A percentile compares a stretch with the other conserved stretches of the same genome.
phyloP scores from a whole-genome alignment of 2,113 vertebrate genomes.

The Myrmecophaga tridactyla region DNA sequence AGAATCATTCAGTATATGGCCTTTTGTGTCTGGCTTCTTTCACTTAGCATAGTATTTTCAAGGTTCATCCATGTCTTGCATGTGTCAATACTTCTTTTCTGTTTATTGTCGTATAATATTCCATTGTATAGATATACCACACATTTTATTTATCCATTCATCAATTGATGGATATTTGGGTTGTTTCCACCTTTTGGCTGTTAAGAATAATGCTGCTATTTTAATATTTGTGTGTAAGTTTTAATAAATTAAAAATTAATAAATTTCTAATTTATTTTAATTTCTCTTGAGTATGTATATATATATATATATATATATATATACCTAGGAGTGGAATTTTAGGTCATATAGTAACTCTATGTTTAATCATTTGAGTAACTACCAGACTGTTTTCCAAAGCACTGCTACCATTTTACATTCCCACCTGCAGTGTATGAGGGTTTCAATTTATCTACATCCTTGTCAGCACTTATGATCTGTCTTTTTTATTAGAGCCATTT shows the following conservation, averaged over 20 bases:
- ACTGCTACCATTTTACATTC: neutral
- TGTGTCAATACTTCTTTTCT: neutral
- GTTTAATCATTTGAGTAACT: neutral
- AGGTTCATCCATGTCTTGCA: neutral
- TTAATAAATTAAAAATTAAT: no score
- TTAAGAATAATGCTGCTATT: neutral
- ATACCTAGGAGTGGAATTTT: neutral
- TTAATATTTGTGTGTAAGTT: neutral
- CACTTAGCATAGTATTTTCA: neutral
- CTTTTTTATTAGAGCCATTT: neutral
- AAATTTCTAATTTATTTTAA: neutral
- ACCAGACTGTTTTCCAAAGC: neutral
- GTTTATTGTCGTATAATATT: neutral
- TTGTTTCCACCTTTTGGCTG: no score
- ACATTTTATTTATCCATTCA: no score
- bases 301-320: no score
- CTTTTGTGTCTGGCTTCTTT: slow-evolving; percentile 7
- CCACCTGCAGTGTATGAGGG: neutral
- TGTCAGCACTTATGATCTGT: neutral
- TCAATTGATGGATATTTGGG: no score
- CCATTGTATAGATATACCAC: no score
- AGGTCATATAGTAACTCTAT: neutral
- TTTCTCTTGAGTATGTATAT: neutral
- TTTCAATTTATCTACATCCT: neutral
- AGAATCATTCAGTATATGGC: neutral